Percentiles rank a stretch among this genome's conserved stretches.
Conservation (phyloP, 2,113 vertebrate species). For the Colaptes auratus region DNA sequence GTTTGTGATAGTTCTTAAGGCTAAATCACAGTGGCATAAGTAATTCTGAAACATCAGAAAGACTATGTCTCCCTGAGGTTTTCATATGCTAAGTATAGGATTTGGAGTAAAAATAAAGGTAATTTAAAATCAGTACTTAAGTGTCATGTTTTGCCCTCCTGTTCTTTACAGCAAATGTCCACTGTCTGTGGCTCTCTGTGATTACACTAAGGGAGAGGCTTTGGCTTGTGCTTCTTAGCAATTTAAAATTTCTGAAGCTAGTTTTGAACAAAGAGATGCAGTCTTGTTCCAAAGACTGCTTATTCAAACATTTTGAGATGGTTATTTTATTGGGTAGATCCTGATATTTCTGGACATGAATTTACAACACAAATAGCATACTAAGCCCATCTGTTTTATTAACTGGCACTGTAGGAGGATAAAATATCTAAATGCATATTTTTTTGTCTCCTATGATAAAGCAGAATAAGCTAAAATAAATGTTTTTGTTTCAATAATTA, state of each 20-base stretch:
- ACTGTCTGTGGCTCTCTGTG: conserved; percentile 17
- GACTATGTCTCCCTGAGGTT: background rate
- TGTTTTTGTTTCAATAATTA: conserved; percentile 68
- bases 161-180: background rate
- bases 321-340: conserved; percentile 39
- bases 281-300: conserved; percentile 18
- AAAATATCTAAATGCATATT: conserved; percentile 54
- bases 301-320: conserved; percentile 46
- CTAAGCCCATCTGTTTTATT: conserved; percentile 54
- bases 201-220: background rate
- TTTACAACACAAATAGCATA: conserved; percentile 45
- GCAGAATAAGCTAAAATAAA: conserved; percentile 56
- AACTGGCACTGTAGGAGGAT: conserved; percentile 37
- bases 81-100: background rate
- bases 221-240: background rate
- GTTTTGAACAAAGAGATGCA: conserved; percentile 27
- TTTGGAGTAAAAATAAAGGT: conserved; percentile 8
- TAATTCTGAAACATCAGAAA: background rate
- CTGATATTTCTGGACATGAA: conserved; percentile 44
- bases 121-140: background rate
- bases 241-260: conserved; percentile 32
- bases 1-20: background rate
- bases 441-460: conserved; percentile 40
- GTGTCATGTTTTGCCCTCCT: background rate
- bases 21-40: background rate